phyloP scores from a whole-genome alignment of 2,888 invertebrate species.

The Exephanes ischioxanthus region DNA sequence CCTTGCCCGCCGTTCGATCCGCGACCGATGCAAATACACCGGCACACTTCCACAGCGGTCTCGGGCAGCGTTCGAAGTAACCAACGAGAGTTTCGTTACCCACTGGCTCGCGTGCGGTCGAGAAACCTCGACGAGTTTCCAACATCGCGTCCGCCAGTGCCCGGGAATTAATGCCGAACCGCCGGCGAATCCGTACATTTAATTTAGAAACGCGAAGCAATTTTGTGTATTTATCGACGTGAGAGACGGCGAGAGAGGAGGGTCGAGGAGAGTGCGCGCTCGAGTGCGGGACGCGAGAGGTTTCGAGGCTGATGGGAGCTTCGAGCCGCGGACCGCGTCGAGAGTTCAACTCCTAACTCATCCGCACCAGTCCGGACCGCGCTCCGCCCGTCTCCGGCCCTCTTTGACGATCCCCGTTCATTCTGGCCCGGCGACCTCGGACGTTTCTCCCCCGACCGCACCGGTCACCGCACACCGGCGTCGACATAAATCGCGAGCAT shows the following conservation, averaged over 20 bases:
- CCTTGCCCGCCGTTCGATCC: not conserved
- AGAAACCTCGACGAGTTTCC: not conserved
- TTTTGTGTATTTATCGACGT: slow-evolving; percentile 50
- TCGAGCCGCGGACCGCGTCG: slow-evolving; percentile 11
- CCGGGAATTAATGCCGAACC: slow-evolving; percentile 36
- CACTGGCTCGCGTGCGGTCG: too few species aligned
- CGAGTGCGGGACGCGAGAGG: slow-evolving; percentile 1
- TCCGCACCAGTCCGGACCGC: slow-evolving; percentile 56
- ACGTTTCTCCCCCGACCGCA: slow-evolving; percentile 50
- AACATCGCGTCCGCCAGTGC: slow-evolving; percentile 26
- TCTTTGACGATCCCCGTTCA: slow-evolving; percentile 43
- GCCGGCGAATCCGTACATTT: slow-evolving; percentile 39
- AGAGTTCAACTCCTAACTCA: slow-evolving; percentile 66
- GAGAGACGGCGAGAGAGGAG: slow-evolving; percentile 9
- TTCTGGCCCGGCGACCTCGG: slow-evolving; percentile 39
- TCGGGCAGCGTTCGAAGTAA: not conserved
- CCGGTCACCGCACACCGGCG: slow-evolving; percentile 65
- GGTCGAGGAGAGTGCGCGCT: not conserved
- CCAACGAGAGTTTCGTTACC: not conserved
- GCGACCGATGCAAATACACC: slow-evolving; percentile 30
- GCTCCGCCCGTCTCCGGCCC: not conserved
- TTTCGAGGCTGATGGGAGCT: not conserved
- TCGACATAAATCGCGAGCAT: slow-evolving; percentile 67
- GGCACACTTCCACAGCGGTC: not conserved
- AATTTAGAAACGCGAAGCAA: slow-evolving; percentile 52